These are phyloP conservation scores for Irena cyanogastra DNA, from an alignment of 2,113 vertebrate genomes.

Conservation along the genomic window DNA sequence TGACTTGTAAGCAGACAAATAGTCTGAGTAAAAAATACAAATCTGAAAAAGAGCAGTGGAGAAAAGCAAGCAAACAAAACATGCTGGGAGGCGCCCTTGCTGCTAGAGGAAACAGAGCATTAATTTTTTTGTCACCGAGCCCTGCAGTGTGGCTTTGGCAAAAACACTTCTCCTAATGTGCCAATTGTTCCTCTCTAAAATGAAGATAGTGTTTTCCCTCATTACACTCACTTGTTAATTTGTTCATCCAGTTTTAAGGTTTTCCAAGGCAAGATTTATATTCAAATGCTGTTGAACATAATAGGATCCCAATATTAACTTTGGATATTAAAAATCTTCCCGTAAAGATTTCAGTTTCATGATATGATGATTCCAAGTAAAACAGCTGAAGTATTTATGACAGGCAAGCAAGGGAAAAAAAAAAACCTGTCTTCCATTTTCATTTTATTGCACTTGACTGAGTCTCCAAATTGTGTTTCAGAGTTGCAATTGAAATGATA, in stretches of 20 bases:
- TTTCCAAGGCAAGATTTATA: neutral
- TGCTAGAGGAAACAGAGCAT: neutral
- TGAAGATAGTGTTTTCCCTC: neutral
- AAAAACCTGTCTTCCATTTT: constrained; percentile 14
- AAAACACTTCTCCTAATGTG: neutral
- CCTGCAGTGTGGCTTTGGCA: neutral
- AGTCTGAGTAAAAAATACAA: neutral
- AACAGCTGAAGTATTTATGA: neutral
- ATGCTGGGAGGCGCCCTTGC: neutral
- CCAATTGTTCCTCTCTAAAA: constrained; percentile 10
- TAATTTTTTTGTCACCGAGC: neutral
- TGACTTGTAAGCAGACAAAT: neutral
- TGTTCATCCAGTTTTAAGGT: neutral
- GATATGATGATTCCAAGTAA: neutral
- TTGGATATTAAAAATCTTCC: neutral
- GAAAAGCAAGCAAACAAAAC: neutral
- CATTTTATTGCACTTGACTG: constrained; percentile 35
- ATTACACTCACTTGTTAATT: neutral
- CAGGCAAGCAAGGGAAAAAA: neutral
- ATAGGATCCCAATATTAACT: neutral
- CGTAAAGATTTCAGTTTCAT: neutral
- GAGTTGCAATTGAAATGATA: constrained; percentile 22
- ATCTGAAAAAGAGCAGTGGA: neutral
- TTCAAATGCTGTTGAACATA: neutral
- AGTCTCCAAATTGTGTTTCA: constrained; percentile 35